Evolutionary conservation across 2,888 invertebrate species (phyloP), one percentile per base, ranked within the genome.

Genomic region (Troglohyphantes excavatus): DNA sequence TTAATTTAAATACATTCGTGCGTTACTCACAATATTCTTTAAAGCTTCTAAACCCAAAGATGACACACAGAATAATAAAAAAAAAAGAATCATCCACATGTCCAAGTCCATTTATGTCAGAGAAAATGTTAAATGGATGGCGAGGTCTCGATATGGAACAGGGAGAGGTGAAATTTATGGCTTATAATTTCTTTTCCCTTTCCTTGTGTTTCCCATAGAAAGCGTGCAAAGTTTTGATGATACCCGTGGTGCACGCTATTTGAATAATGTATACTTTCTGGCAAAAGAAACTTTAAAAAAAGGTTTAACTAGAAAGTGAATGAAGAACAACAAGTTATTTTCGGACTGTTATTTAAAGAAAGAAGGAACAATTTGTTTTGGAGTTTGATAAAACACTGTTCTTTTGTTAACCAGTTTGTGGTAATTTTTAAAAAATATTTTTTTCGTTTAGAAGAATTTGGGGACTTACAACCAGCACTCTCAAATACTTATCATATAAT

Each of bases 151-250:
- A 19, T 26, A 65, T 65, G 59, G 26, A 33, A 68, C 27, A 68
- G 33, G 68, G 68, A 68, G 19, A 68, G 65, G 65, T 65, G 27
- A 65, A 65, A 65, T 65, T 65, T 68, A 68, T 68, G 29, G 11
- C 29, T 61, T 27, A 33, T 68, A 17, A 53, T 17, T 53, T 53
- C 39, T 39, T 39, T 39, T 26, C 29, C 67, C 9, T 65, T 65
- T 23, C 27, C 26, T 65, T 65, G 13, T 11, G 13, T 11, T 33
- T n/a, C 27, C 21, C n/a, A 11, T 13, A 26, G 65, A 65, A 65
- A 21, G 13, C 65, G 26, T 23, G 26, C 26, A 13, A 9, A 68
- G 68, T 33, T 19, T n/a, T 26, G 33, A 33, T 33, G 33, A 33
- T 68, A 68, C 29, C 27, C 2, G 19, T 68, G 11, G 5, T 0